Conservation (phyloP, 2,113 vertebrate species). For the Oryzias celebensis region DNA sequence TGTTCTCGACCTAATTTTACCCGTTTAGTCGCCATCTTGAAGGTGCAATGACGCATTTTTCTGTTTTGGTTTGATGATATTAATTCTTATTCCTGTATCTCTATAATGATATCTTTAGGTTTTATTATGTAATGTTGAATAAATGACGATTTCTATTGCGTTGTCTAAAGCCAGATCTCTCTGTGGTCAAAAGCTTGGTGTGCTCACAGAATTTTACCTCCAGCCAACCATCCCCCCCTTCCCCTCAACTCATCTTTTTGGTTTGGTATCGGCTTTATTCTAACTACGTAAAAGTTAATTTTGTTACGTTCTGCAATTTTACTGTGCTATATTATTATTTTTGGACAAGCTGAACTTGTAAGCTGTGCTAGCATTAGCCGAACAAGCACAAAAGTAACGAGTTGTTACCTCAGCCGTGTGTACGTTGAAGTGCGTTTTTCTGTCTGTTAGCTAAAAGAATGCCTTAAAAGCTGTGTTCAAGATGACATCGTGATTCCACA, state of each 20-base stretch:
- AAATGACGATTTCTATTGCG: constrained; percentile 60
- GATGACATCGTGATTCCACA: not conserved
- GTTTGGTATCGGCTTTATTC: constrained; percentile 31
- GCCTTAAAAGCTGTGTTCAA: not conserved
- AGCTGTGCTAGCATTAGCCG: constrained; percentile 28
- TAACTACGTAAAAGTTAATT: constrained; percentile 45
- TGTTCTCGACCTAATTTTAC: constrained; percentile 61
- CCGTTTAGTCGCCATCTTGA: constrained; percentile 64
- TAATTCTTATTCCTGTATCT: constrained; percentile 64
- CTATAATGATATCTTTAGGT: constrained; percentile 63
- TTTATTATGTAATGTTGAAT: constrained; percentile 63
- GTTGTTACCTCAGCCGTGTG: constrained; percentile 27
- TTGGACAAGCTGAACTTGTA: constrained; percentile 51
- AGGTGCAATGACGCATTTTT: constrained; percentile 64
- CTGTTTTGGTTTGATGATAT: constrained; percentile 58
- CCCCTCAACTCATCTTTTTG: constrained; percentile 24
- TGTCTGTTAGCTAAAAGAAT: constrained; percentile 9
- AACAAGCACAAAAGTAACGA: constrained; percentile 12
- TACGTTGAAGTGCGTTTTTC: not conserved
- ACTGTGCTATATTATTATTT: constrained; percentile 34
- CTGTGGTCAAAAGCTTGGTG: constrained; percentile 56
- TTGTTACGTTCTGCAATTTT: constrained; percentile 51
- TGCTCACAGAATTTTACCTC: constrained; percentile 28
- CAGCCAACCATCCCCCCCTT: constrained; percentile 7
- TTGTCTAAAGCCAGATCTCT: constrained; percentile 65